Base-by-base conservation (phyloP, 2,113 vertebrate species). In the Columba livia region DNA sequence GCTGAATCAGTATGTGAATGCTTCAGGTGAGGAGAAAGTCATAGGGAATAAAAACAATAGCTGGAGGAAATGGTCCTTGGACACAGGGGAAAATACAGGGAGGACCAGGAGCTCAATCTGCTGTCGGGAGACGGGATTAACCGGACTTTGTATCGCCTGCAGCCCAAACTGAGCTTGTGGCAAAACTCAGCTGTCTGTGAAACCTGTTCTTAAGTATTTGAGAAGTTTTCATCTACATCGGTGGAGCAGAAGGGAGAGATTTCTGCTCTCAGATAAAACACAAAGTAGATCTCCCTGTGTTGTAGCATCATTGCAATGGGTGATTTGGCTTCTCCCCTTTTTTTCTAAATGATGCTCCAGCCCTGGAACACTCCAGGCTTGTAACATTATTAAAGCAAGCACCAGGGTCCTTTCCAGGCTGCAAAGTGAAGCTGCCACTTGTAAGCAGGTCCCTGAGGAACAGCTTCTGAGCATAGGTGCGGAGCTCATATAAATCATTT, bases 81-180 rank as follows among this genome's bases (percentile, higher is more conserved):
- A 15, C 6, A 3, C 0, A 1, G 44, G 36, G 29, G 14, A 3
- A 54, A 91, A 75, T 51, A 62, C 25, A 54, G 36, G 29, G 54
- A 73, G 47, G 57, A 57, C 15, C 6, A 3, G 61, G 40, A 83
- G 57, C 53, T 50, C 13, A 31, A 38, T 34, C 17, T 85, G 53
- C 57, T 0, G 0, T 60, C 34, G 23, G 48, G 66, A 50, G 9
- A 8, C 1, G 3, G 38, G 34, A 5, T 32, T 81, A 82, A 64
- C 44, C 21, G 29, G 58, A 44, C 15, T 7, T 80, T 91, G 38
- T 64, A 19, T 66, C 1, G 5, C 42, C 47, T 3, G 2, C 56
- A 60, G 16, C 54, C 50, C 44, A 79, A 24, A 28, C 0, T n/a
- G 64, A 77, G 38, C n/a, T 69, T 4, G 9, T 51, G 79, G 44